Percentiles rank a stretch among this genome's conserved stretches.
phyloP scores from a whole-genome alignment of 2,888 invertebrate genomes.

The Lasioglossum pauxillum region DNA sequence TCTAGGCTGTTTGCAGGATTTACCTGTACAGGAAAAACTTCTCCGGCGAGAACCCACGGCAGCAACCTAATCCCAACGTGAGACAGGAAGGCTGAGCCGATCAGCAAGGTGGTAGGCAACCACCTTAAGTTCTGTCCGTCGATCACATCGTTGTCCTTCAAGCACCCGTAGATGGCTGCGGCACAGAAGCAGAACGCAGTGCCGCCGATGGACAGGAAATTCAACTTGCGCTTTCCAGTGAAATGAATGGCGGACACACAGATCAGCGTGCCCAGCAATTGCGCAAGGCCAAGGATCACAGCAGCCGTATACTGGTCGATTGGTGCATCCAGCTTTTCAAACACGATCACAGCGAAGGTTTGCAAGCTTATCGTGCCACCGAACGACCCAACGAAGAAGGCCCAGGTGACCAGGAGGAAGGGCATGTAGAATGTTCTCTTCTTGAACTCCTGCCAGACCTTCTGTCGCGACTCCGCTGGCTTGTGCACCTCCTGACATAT shows the following conservation, averaged over 20 bases:
- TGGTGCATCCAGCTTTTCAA: conserved; percentile 89
- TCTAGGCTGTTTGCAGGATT: too few species aligned
- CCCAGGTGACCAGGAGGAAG: conserved; percentile 88
- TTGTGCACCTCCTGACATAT: conserved; percentile 84
- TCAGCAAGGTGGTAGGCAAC: conserved; percentile 89
- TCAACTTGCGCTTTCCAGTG: conserved; percentile 90
- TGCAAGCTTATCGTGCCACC: conserved; percentile 91
- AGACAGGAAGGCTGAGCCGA: conserved; percentile 89
- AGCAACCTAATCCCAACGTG: conserved; percentile 90
- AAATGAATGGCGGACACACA: conserved; percentile 90
- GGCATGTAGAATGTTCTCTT: conserved; percentile 89
- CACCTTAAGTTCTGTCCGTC: conserved; percentile 83
- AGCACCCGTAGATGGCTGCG: conserved; percentile 86
- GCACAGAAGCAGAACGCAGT: conserved; percentile 88
- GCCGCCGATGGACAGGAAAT: conserved; percentile 89
- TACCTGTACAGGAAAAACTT: conserved; percentile 86
- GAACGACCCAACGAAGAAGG: conserved; percentile 91
- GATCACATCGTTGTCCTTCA: conserved; percentile 64
- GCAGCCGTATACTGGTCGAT: conserved; percentile 92
- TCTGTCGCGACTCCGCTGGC: conserved; percentile 59
- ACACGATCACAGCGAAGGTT: conserved; percentile 91
- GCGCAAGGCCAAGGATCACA: conserved; percentile 89
- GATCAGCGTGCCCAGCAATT: conserved; percentile 88
- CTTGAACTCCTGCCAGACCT: conserved; percentile 84
- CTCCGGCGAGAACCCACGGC: conserved; percentile 93